Evolutionary conservation across 2,888 invertebrate genomes (phyloP).

Genomic region (Nemurella pictetii): DNA sequence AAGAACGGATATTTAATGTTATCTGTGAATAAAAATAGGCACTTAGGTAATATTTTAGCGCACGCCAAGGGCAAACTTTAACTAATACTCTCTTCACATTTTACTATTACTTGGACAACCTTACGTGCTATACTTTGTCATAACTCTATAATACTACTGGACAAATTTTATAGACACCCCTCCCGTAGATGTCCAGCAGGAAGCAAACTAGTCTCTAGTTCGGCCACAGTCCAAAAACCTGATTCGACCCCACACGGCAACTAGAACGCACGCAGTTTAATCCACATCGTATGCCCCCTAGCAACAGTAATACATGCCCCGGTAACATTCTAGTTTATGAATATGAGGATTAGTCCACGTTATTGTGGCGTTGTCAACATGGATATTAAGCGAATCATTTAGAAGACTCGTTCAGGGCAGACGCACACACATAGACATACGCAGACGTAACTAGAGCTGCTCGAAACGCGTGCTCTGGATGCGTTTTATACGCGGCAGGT

Average conservation of each 20-base stretch:
- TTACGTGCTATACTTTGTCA: neutral
- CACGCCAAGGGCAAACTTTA: too few species aligned
- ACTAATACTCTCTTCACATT: too few species aligned
- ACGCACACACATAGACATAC: neutral
- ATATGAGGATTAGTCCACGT: conserved; percentile 5
- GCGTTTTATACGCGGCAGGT: conserved; percentile 26
- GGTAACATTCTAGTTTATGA: conserved; percentile 8
- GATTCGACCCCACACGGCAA: conserved; percentile 1
- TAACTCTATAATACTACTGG: neutral
- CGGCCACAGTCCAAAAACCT: neutral
- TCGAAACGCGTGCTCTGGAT: neutral
- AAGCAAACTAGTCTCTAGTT: neutral
- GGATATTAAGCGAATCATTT: conserved; percentile 31
- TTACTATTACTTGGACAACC: too few species aligned
- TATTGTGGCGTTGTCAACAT: conserved; percentile 32
- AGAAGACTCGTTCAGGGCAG: neutral
- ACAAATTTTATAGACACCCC: neutral
- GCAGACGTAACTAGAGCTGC: neutral
- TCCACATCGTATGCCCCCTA: too few species aligned
- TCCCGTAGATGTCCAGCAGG: neutral
- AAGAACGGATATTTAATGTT: too few species aligned
- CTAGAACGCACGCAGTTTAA: neutral
- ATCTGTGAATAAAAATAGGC: too few species aligned
- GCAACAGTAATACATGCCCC: neutral
- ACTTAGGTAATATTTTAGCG: too few species aligned